phyloP scores from a whole-genome alignment of 2,888 invertebrate species.

The Clostera curtula region DNA sequence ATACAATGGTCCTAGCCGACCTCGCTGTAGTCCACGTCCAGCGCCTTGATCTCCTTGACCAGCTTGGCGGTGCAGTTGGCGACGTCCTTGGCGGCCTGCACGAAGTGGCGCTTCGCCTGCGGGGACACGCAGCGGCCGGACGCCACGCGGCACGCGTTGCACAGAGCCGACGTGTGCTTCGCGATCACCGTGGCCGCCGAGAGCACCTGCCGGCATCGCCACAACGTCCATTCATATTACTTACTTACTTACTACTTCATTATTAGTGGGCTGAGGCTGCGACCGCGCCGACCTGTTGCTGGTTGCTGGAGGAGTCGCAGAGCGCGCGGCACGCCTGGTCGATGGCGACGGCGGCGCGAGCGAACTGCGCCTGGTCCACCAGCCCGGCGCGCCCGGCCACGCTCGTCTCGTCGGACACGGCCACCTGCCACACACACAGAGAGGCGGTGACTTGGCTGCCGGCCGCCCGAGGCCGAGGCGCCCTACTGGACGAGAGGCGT shows the following conservation, averaged over 20 bases:
- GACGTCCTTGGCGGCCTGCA: constrained; percentile 97
- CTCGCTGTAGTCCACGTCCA: constrained; percentile 89
- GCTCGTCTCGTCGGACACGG: constrained; percentile 92
- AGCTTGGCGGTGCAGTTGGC: constrained; percentile 96
- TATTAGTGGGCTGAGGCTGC: background rate
- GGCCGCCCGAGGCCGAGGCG: too few relatives aligned
- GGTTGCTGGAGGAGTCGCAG: constrained; percentile 80
- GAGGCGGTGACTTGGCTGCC: too few relatives aligned
- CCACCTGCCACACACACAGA: constrained; percentile 75
- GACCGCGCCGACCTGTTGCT: constrained; percentile 75
- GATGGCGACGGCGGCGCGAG: constrained; percentile 92
- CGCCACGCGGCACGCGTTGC: constrained; percentile 95
- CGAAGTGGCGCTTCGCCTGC: constrained; percentile 96
- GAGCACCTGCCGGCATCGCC: constrained; percentile 74
- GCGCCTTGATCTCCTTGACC: constrained; percentile 94
- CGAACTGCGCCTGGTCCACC: constrained; percentile 91
- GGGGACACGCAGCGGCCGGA: constrained; percentile 93
- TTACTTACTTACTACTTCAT: too few relatives aligned
- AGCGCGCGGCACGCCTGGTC: constrained; percentile 90
- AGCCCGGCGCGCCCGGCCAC: constrained; percentile 91
- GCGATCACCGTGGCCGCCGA: constrained; percentile 96
- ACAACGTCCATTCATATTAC: too few relatives aligned
- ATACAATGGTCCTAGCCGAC: constrained; percentile 24
- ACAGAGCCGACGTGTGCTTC: constrained; percentile 95
- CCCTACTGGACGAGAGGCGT: background rate